Evolutionary conservation across 2,797 vertebrate genomes (phyloP), one percentile per base, ranked within the genome.

Genomic region (Denticeps clupeoides): DNA sequence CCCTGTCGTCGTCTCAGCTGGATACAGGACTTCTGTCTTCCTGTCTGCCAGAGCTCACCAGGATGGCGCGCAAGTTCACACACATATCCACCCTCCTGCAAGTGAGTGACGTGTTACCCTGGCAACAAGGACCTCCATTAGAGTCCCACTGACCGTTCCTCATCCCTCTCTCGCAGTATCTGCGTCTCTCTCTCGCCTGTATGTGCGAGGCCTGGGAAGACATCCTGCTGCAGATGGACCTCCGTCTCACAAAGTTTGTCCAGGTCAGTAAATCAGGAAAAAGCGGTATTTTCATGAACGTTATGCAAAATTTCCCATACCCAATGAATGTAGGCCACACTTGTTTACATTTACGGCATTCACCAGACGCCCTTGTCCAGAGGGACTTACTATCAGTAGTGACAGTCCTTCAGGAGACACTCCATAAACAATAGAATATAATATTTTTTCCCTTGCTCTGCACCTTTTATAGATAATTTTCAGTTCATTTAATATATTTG

Each of bases 181-280:
- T 97, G 71, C 89, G 91, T 45, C 74, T 98, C 42, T 96, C 95
- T 0, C 71, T 99, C 47, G 94, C 88, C 0, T 97, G 93, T 41
- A 99, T 97, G 95, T 97, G 93, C 78, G 95, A 98, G 60, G 93
- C 94, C 0, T 98, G 94, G 94, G 95, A 98, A 65, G 95, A 98
- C 68, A 97, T 99, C 67, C 56, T 99, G 54, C 89, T 91, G 89
- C 93, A 97, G 76, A 99, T 97, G 93, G 94, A 97, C 58, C 89
- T 90, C 3, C 72, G 89, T 1, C 88, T 99, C 37, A 99, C 95
- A 15, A 99, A 95, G 66, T 98, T 98, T 59, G 95, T 99, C 11
- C 92, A 98, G 90, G 93, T 97, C 33, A 45, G 62, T 53, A 12
- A n/a, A n/a, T n/a, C n/a, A n/a, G n/a, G n/a, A n/a, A n/a, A n/a